Evolutionary conservation across 2,888 invertebrate genomes (phyloP).

Genomic region (Lasioglossum villosulum): DNA sequence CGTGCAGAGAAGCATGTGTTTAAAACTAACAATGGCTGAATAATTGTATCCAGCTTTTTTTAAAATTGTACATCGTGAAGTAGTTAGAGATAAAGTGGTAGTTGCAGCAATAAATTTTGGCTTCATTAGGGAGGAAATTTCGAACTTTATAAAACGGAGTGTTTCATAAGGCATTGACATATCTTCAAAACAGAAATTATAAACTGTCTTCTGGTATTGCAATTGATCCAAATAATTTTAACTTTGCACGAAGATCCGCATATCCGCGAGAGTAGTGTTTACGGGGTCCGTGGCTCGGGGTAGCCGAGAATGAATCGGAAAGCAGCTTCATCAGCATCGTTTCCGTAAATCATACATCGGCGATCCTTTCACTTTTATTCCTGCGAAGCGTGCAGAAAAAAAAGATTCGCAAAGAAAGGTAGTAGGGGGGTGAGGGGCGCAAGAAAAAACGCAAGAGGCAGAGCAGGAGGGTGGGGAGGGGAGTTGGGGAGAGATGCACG

Average conservation of each 20-base stretch:
- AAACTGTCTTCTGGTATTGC: no score
- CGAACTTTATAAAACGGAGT: background rate
- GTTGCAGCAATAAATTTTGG: background rate
- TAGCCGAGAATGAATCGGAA: constrained; percentile 14
- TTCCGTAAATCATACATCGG: constrained; percentile 58
- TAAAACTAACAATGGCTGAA: background rate
- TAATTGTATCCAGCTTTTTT: background rate
- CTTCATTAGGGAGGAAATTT: background rate
- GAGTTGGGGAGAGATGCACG: constrained; percentile 50
- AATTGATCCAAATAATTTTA: no score
- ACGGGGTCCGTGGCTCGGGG: background rate
- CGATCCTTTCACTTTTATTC: constrained; percentile 54
- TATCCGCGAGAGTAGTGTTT: background rate
- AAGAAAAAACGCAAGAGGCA: constrained; percentile 3
- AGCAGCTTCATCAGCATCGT: constrained; percentile 47
- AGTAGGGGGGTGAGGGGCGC: background rate
- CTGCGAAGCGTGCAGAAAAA: constrained; percentile 22
- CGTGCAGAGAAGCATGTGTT: background rate
- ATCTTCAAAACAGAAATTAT: no score
- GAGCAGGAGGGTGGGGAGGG: background rate
- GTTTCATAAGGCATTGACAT: background rate
- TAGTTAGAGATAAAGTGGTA: background rate
- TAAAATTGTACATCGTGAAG: background rate
- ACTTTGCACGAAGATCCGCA: background rate
- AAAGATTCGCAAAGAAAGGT: constrained; percentile 48